phyloP scores from a whole-genome alignment of 2,113 vertebrate genomes.

The Illadopsis cleaveri region DNA sequence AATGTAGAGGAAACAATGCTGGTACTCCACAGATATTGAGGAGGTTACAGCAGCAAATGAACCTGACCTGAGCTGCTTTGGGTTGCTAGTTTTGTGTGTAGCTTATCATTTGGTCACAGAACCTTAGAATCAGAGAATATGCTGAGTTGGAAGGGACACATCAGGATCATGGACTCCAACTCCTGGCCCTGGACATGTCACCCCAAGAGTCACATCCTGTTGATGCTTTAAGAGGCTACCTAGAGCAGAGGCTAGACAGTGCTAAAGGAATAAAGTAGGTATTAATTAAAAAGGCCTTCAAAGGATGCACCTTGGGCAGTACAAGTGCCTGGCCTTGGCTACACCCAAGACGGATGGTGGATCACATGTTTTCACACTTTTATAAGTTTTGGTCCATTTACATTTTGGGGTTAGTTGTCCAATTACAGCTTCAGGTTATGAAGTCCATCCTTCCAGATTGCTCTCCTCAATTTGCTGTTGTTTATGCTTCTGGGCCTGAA shows the following conservation, averaged over 20 bases:
- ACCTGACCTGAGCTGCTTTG: not conserved
- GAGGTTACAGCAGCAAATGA: not conserved
- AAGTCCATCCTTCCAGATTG: not conserved
- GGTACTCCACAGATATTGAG: not conserved
- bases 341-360: not conserved
- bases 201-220: not conserved
- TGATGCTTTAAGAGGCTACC: not conserved
- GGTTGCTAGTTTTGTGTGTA: not conserved
- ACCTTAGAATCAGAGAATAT: not conserved
- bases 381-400: not conserved
- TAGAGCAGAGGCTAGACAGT: not conserved
- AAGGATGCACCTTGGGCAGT: not conserved
- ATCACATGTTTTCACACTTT: not conserved
- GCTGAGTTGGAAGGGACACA: not conserved
- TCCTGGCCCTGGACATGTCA: not conserved
- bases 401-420: not conserved
- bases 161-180: not conserved
- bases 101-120: not conserved
- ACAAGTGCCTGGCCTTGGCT: not conserved
- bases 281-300: not conserved
- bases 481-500: not conserved
- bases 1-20: not conserved
- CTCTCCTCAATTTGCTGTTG: not conserved
- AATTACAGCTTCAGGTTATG: not conserved
- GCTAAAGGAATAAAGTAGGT: not conserved